Base-by-base conservation (phyloP, 2,113 vertebrate genomes). In the Thinocorus orbignyianus region DNA sequence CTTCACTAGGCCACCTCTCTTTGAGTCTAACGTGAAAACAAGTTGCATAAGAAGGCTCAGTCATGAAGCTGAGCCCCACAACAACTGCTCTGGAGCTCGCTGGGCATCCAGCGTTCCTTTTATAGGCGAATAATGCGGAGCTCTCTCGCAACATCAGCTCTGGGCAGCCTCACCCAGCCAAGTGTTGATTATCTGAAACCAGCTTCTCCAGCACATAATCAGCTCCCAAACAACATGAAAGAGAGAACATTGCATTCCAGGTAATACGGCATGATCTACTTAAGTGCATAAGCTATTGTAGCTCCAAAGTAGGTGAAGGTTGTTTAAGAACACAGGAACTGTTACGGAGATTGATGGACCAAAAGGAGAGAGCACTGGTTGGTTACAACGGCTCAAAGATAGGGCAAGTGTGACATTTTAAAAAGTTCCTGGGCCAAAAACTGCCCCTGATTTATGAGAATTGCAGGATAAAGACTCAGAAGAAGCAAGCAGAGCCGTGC, bases 51-150 rank as follows among this genome's bases (percentile, higher is more conserved):
- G 72, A 86, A 96, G 66, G 26, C 4, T 52, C 73, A 69, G 92
- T 82, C 72, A 61, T 0, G 25, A 96, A 92, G 62, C 68, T 84
- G 96, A 97, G 94, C 86, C 91, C 92, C 87, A 65, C 92, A 95
- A 89, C 96, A 96, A 97, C 97, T 97, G 94, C 87, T 96, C 91
- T 12, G 35, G 90, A 97, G 97, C 95, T 97, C 97, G 95, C 20
- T 54, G 39, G 60, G 96, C 91, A 71, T 78, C 22, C 66, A 94
- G 83, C 82, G 39, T 86, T 96, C 97, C 97, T 98, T 98, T 98
- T 98, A 98, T 98, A 98, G 97, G 92, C 16, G 84, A 96, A 94
- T 95, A 96, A 96, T 95, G 76, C 58, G 83, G 87, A 64, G 85
- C 72, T 89, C 74, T 91, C 90, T 71, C 30, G 13, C 93, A 97